phyloP scores from a whole-genome alignment of 2,888 invertebrate genomes.

The Caenorhabditis imperialis region DNA sequence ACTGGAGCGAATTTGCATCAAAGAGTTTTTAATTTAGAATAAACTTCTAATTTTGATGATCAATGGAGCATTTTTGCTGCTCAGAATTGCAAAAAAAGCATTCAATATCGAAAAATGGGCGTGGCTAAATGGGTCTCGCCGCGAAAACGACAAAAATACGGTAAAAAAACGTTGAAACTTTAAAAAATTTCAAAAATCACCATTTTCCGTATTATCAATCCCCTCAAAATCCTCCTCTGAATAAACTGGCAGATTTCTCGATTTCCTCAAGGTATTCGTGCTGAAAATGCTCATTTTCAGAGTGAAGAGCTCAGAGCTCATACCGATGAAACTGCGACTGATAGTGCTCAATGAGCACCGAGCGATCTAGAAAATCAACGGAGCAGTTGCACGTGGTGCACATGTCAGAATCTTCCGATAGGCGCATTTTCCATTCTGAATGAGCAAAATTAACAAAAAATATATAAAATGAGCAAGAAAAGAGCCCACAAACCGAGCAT shows the following conservation, averaged over 20 bases:
- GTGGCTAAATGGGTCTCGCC: no score
- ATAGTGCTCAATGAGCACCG: conserved; percentile 56
- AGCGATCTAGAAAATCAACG: conserved; percentile 51
- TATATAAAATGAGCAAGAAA: no score
- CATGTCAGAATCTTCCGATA: conserved; percentile 48
- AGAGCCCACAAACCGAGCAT: conserved; percentile 34
- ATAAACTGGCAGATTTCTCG: conserved; percentile 35
- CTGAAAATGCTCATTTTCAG: conserved; percentile 16
- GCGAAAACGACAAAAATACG: no score
- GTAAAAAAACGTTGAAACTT: no score
- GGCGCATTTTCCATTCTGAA: conserved; percentile 51
- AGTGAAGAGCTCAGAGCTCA: background rate
- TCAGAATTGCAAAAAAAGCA: no score
- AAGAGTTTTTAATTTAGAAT: no score
- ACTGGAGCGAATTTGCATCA: no score
- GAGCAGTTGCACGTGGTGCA: conserved; percentile 53
- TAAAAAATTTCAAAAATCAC: background rate
- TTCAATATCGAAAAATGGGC: no score
- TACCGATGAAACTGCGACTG: conserved; percentile 34
- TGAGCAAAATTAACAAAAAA: background rate
- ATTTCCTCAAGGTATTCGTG: conserved; percentile 42
- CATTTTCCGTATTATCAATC: conserved; percentile 11
- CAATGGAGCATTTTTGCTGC: no score
- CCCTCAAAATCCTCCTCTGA: conserved; percentile 65
- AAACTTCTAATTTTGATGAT: no score